Evolutionary conservation across 1,140 invertebrate species (phyloP), one percentile per base, ranked within the genome.

Genomic region (Eufriesea mexicana): DNA sequence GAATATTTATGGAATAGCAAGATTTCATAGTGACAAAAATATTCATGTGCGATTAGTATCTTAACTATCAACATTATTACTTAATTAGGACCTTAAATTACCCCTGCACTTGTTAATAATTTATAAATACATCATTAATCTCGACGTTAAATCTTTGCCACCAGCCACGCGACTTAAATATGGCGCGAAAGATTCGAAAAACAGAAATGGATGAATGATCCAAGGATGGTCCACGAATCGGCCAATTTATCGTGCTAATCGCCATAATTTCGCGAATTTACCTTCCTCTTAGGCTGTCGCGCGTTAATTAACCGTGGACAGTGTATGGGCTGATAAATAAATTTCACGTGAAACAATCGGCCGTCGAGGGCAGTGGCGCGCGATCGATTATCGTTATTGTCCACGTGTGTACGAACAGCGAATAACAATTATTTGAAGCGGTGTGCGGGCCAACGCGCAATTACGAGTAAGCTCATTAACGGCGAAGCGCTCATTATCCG

Each of bases 401-500:
- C 51, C 79, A 67, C 71, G 49, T 25, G 55, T 76, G 61, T 67
- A 67, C 51, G 79, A 76, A 75, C 51, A 68, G 64, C 62, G 79
- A 76, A 76, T 82, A 82, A 76, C 73, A 82, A 82, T 82, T 82
- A 82, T 82, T 76, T 28, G 64, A 42, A 54, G 25, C 72, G 74
- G 72, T 51, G 59, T 28, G 23, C 25, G 42, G 71, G 0, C 20
- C 62, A 25, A n/a, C 62, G 62, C 25, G 61, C 72, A 82, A 82
- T 82, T 76, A 82, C 79, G 61, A 75, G 42, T 82, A 76, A 82
- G 79, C 79, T 76, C 72, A 82, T 82, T 82, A 82, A 66, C 64
- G 51, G 23, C 42, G 79, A 25, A 20, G 23, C 79, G 79, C 64
- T 68, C 72, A 76, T 82, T 82, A 82, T 67, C 73, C 79, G 73